A percentile compares a stretch with the other conserved stretches of the same genome.
These are phyloP conservation scores for Catajapyx aquilonaris DNA, from an alignment of 1,140 invertebrate genomes.

Conservation along the genomic window DNA sequence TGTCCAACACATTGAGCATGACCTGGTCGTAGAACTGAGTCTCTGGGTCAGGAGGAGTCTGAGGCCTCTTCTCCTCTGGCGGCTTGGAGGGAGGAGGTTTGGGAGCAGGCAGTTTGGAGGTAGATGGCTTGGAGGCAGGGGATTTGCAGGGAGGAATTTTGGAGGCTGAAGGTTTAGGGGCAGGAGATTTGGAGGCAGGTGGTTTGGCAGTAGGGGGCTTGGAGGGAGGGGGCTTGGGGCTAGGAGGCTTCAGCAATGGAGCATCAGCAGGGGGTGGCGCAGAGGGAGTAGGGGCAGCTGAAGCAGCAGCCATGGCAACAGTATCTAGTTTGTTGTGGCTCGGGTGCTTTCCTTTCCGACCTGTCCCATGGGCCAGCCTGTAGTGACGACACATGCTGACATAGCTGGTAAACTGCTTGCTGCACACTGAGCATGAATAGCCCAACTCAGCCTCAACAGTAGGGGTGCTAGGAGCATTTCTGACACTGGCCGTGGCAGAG, in stretches of 20 bases:
- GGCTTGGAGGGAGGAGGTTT: not conserved
- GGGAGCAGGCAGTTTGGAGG: not conserved
- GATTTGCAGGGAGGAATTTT: slow-evolving; percentile 6
- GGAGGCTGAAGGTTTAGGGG: not conserved
- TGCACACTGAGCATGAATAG: slow-evolving; percentile 16
- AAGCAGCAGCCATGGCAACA: not conserved
- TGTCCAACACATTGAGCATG: slow-evolving; percentile 37
- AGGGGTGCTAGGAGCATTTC: no score
- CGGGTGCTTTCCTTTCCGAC: not conserved
- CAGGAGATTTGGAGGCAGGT: slow-evolving; percentile 1
- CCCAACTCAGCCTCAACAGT: no score
- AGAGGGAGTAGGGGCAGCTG: slow-evolving; percentile 4
- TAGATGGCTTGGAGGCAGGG: not conserved
- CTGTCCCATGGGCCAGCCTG: slow-evolving; percentile 12
- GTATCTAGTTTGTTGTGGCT: not conserved
- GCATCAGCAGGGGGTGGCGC: slow-evolving; percentile 2
- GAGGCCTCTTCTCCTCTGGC: not conserved
- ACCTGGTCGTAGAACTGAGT: slow-evolving; percentile 33
- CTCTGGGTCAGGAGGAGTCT: slow-evolving; percentile 16
- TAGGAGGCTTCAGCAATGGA: not conserved
- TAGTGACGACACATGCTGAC: slow-evolving; percentile 16
- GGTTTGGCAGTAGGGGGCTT: not conserved
- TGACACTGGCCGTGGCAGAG: no score
- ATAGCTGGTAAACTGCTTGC: slow-evolving; percentile 21
- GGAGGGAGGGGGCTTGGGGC: not conserved